Percentiles rank a stretch among this genome's conserved stretches.
Conservation (phyloP, 35 echinoderm and acorn worm species). For the Hemicentrotus pulcherrimus region DNA sequence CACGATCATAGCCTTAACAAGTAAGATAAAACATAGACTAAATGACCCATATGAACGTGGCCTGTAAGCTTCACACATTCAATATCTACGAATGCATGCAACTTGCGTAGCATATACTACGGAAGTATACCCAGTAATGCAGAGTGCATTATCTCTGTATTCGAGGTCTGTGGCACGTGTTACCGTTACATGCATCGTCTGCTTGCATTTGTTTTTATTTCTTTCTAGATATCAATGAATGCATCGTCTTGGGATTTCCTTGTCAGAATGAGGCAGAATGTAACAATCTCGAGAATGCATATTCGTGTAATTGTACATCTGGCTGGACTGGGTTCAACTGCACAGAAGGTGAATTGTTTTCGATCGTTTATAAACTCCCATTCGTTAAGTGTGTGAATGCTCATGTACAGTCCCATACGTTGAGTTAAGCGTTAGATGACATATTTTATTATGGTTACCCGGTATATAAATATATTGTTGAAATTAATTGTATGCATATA, state of each 20-base stretch:
- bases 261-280: slow-evolving; percentile 65
- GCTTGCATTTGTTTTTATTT: slow-evolving; percentile 17
- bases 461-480: too few species aligned
- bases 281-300: slow-evolving; percentile 59
- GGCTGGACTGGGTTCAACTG: slow-evolving; percentile 72
- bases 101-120: too few species aligned
- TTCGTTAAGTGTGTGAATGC: not conserved
- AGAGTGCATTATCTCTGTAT: too few species aligned
- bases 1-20: too few species aligned
- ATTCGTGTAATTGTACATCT: slow-evolving; percentile 65
- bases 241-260: slow-evolving; percentile 55
- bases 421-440: not conserved
- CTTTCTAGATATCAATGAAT: slow-evolving; percentile 68
- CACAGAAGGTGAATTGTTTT: slow-evolving; percentile 53
- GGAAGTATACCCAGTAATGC: too few species aligned
- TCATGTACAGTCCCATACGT: not conserved
- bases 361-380: not conserved
- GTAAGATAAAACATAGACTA: too few species aligned
- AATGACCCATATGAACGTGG: too few species aligned
- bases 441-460: too few species aligned
- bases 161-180: too few species aligned
- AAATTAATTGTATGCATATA: too few species aligned
- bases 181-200: not conserved
- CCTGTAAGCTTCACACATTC: too few species aligned
- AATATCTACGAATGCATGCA: too few species aligned